Conservation (phyloP, 2,113 vertebrate species). For the Menidia beryllina region DNA sequence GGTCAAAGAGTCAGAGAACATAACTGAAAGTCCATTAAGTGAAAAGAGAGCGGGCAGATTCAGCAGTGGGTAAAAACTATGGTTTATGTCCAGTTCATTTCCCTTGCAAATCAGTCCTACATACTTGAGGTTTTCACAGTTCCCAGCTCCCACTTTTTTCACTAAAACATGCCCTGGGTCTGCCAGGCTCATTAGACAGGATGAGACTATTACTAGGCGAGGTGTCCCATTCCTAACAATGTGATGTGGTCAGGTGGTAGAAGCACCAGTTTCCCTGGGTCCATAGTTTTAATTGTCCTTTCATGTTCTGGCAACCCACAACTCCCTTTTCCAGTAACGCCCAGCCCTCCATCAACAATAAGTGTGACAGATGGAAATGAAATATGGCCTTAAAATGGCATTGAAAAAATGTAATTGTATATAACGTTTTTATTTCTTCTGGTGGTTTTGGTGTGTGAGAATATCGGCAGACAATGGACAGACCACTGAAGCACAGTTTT, state of each 20-base stretch:
- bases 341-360: conserved; percentile 44
- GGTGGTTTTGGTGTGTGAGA: not conserved
- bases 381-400: not conserved
- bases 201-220: conserved; percentile 75
- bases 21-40: conserved; percentile 34
- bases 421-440: conserved; percentile 33
- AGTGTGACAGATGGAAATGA: conserved; percentile 63
- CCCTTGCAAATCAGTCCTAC: conserved; percentile 82
- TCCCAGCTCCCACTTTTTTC: conserved; percentile 48
- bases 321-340: conserved; percentile 26
- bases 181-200: conserved; percentile 75
- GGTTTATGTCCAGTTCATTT: conserved; percentile 82
- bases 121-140: conserved; percentile 67
- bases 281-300: conserved; percentile 35
- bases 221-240: conserved; percentile 65
- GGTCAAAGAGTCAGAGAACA: not conserved
- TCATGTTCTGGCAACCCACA: conserved; percentile 46
- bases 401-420: conserved; percentile 19
- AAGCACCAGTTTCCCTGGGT: conserved; percentile 52
- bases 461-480: not conserved
- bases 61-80: conserved; percentile 54
- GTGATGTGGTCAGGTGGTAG: conserved; percentile 67
- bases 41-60: conserved; percentile 36
- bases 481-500: not conserved
- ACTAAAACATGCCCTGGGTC: conserved; percentile 58